These are phyloP conservation scores for Nematostella vectensis DNA, from an alignment of 92 coral and sea anemone species.

Conservation along the genomic window DNA sequence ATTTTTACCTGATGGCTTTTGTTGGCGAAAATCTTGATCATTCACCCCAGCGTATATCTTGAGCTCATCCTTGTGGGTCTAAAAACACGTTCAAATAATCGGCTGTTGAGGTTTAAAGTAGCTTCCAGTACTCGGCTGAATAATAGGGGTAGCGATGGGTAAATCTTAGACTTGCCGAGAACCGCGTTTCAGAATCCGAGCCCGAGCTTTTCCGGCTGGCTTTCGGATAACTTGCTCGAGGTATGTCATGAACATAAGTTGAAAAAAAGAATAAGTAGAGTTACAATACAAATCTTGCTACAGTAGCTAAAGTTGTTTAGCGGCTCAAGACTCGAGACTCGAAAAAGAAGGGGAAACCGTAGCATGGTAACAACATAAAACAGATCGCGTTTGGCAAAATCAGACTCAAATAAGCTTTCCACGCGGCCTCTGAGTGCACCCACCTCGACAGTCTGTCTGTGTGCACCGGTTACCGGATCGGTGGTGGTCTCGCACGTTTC, in stretches of 20 bases:
- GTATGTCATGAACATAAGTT: too few species aligned
- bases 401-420: neutral
- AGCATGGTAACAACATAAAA: too few species aligned
- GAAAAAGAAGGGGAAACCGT: too few species aligned
- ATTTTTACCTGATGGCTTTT: neutral
- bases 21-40: neutral
- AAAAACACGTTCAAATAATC: too few species aligned
- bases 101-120: too few species aligned
- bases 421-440: neutral
- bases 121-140: too few species aligned
- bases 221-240: too few species aligned
- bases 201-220: too few species aligned
- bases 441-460: neutral
- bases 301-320: neutral
- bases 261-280: neutral
- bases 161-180: neutral
- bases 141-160: slow-evolving; percentile 1
- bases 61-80: neutral
- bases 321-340: too few species aligned
- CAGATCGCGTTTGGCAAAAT: neutral
- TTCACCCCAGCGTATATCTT: neutral
- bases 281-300: neutral
- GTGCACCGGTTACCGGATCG: neutral
- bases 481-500: neutral
- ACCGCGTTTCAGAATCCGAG: too few species aligned